Evolutionary conservation across 2,113 vertebrate species (phyloP).

Genomic region (Climacteris rufus): DNA sequence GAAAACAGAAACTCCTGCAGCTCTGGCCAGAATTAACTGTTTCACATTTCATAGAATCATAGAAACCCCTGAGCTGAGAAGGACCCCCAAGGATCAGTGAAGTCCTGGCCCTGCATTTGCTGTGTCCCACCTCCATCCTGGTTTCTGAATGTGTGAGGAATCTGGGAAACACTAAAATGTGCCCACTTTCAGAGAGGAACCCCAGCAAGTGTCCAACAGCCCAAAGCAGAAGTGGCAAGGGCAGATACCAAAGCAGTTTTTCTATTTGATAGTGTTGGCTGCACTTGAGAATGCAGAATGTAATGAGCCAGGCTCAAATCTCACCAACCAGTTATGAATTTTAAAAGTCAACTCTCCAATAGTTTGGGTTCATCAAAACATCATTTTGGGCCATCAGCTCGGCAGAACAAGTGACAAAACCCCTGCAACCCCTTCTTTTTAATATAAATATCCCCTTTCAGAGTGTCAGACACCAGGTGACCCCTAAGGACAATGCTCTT

Average conservation of each 20-base stretch:
- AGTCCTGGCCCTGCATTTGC: not conserved
- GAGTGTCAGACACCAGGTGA: not conserved
- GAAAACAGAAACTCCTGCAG: not conserved
- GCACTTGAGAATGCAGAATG: not conserved
- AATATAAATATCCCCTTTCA: not conserved
- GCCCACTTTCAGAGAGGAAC: not conserved
- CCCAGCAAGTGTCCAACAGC: not conserved
- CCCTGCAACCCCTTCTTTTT: not conserved
- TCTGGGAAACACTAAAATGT: not conserved
- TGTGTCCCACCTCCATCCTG: not conserved
- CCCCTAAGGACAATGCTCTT: fast-evolving
- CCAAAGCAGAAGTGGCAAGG: not conserved
- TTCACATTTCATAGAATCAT: not conserved
- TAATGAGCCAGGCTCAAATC: not conserved
- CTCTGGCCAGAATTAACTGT: not conserved
- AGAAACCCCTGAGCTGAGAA: not conserved
- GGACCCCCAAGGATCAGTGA: not conserved
- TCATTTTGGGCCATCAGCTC: not conserved
- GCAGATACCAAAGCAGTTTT: not conserved
- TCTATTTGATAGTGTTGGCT: not conserved
- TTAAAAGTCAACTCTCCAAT: not conserved
- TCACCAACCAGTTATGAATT: not conserved
- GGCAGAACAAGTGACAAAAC: not conserved
- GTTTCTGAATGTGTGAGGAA: not conserved
- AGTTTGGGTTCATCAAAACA: not conserved